A percentile compares a stretch with the other conserved stretches of the same genome.
Conservation (phyloP, 2,113 vertebrate species). For the Pangasianodon gigas region DNA sequence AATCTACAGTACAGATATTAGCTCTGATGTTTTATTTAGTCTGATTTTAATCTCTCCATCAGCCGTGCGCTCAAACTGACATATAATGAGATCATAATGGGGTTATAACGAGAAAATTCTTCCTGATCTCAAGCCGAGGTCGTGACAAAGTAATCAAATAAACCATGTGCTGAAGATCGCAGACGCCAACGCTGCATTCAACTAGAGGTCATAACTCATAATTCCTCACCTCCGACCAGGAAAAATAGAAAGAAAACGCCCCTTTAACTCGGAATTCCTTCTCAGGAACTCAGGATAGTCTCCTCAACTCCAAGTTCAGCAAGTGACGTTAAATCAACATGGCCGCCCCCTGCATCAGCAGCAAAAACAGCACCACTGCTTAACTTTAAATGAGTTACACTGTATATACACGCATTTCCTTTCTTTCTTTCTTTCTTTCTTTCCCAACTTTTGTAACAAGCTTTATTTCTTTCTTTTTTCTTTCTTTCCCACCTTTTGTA, state of each 20-base stretch:
- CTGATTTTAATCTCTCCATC: constrained; percentile 2
- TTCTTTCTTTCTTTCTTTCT: background rate
- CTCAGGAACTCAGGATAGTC: background rate
- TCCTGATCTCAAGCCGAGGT: background rate
- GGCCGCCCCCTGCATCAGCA: background rate
- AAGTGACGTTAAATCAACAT: background rate
- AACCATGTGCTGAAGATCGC: background rate
- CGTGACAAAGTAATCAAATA: background rate
- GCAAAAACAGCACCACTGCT: background rate
- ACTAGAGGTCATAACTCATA: background rate
- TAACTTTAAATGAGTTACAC: background rate
- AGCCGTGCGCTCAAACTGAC: background rate
- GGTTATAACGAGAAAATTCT: background rate
- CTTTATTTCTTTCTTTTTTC: background rate
- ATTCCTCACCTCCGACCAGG: background rate
- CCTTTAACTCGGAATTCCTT: background rate
- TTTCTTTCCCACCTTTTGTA: background rate
- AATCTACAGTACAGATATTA: background rate
- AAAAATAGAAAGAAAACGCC: background rate
- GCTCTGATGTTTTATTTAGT: background rate
- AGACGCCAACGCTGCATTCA: background rate
- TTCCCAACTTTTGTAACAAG: background rate
- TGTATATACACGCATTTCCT: background rate
- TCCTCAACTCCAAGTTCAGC: background rate
- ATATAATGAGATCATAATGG: background rate